Percentiles rank a stretch among this genome's conserved stretches.
phyloP scores from a whole-genome alignment of 2,888 invertebrate species.

The Euphydryas editha region DNA sequence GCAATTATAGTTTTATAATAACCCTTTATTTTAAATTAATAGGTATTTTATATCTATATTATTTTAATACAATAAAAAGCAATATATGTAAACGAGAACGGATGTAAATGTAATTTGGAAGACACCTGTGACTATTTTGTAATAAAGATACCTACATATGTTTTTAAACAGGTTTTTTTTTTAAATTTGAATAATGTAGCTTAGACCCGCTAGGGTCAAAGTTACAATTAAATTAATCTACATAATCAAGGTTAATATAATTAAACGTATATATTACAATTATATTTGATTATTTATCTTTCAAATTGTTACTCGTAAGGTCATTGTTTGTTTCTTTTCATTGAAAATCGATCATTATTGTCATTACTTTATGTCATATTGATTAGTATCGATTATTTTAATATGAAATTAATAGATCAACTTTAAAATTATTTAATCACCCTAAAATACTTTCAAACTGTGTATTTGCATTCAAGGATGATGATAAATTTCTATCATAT shows the following conservation, averaged over 20 bases:
- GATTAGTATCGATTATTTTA: constrained; percentile 11
- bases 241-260: neutral
- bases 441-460: neutral
- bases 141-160: neutral
- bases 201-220: neutral
- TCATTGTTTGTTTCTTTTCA: neutral
- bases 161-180: neutral
- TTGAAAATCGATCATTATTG: neutral
- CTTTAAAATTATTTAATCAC: neutral
- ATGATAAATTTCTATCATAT: no score
- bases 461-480: neutral
- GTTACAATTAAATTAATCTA: neutral
- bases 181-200: neutral
- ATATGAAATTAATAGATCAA: constrained; percentile 29
- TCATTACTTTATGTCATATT: constrained; percentile 1
- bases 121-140: neutral
- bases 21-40: neutral
- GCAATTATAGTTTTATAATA: neutral
- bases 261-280: no score
- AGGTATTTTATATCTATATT: neutral
- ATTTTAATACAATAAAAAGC: neutral
- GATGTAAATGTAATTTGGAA: neutral
- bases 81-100: neutral
- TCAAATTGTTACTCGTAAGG: neutral
- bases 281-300: no score